Evolutionary conservation across 2,797 vertebrate species (phyloP), one percentile per base, ranked within the genome.

Genomic region (Staurois parvus): DNA sequence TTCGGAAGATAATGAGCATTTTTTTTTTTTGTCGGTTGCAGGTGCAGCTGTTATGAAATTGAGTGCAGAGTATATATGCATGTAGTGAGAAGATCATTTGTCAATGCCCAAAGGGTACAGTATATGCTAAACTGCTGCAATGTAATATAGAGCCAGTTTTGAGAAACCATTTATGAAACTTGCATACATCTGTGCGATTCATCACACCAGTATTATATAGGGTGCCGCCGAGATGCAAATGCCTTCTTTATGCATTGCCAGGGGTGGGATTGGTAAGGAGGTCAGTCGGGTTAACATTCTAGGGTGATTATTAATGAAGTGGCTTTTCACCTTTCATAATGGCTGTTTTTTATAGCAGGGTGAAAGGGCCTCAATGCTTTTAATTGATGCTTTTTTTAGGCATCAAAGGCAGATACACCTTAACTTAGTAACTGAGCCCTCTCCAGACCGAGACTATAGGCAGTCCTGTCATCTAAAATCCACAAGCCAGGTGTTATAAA

Each of bases 21-120:
- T 78, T 37, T 59, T 37, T 37, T 77, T 72, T 78, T 37, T 40
- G 69, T 56, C 32, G 3, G 69, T 37, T 81, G 84, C 91, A 91
- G 91, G 91, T 92, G 90, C 86, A 82, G 91, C 87, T 91, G 88
- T 92, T 93, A 92, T 89, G 84, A 78, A 85, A 80, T 34, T 68
- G 78, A 76, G 64, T 56, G 64, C 45, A 56, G 52, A 85, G 76
- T 56, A 85, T 85, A 62, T 80, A 80, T 75, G 84, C 66, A 76
- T 76, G 64, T 73, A 76, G 45, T n/a, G 64, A 85, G 78, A 30
- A 75, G 70, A 81, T 85, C 77, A 80, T 85, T 85, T 67, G 74
- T 85, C 77, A 85, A 69, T 81, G 84, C 62, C 84, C 78, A 75
- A 76, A 80, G 78, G 78, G 78, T 75, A 72, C 77, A 29, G 59